A percentile compares a stretch with the other conserved stretches of the same genome.
Evolutionary conservation across 1,140 invertebrate genomes (phyloP).

Genomic region (Drosophila watanabei): DNA sequence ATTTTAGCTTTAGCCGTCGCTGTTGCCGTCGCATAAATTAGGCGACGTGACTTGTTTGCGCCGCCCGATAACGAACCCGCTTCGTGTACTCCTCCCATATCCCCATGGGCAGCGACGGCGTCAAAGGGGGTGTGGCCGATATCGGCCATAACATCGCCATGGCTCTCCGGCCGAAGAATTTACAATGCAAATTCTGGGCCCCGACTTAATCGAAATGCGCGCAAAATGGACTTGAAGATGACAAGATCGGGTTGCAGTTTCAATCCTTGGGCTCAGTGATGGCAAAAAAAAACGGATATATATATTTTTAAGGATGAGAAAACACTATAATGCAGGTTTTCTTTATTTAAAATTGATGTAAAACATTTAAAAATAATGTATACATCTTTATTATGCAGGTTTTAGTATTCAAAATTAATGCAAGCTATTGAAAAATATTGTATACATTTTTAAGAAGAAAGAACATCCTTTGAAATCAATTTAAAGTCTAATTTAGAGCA

Average conservation of each 20-base stretch:
- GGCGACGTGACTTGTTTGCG: constrained; percentile 80
- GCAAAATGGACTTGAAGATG: constrained; percentile 65
- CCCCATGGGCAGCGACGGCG: constrained; percentile 25
- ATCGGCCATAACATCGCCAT: constrained; percentile 54
- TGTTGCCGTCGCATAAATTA: constrained; percentile 79
- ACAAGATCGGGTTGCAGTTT: constrained; percentile 25
- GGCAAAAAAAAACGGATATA: background rate
- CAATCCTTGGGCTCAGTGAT: background rate
- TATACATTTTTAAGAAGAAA: background rate
- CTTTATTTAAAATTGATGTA: background rate
- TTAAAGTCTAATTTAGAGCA: background rate
- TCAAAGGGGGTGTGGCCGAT: constrained; percentile 44
- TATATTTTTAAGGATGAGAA: background rate
- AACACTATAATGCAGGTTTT: fast-evolving
- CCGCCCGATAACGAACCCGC: constrained; percentile 69
- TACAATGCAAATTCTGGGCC: constrained; percentile 75
- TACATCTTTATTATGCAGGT: too few species aligned
- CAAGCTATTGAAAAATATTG: background rate
- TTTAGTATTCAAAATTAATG: background rate
- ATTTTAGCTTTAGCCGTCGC: constrained; percentile 66
- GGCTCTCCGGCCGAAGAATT: constrained; percentile 51
- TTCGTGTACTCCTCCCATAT: constrained; percentile 14
- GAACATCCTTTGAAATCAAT: background rate
- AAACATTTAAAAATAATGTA: background rate
- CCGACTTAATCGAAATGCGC: constrained; percentile 65